phyloP scores from a whole-genome alignment of 2,113 vertebrate species.

The Hyaena hyaena region DNA sequence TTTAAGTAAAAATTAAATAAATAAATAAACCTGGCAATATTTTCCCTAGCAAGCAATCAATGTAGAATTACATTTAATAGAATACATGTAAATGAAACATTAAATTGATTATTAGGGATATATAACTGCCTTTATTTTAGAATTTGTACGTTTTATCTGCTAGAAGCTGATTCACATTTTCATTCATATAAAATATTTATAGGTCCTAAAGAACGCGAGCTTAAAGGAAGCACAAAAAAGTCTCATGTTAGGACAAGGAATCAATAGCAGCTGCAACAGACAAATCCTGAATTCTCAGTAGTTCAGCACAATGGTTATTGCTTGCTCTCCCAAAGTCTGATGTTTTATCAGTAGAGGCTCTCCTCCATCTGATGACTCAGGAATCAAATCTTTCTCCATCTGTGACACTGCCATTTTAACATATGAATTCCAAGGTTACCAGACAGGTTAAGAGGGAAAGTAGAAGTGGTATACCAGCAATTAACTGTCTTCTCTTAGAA shows the following conservation, averaged over 20 bases:
- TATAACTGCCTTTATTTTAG: not conserved
- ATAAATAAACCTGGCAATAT: not conserved
- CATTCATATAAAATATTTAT: conserved; percentile 8
- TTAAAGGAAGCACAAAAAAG: not conserved
- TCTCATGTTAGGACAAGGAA: not conserved
- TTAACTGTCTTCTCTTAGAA: not conserved
- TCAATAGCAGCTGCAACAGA: not conserved
- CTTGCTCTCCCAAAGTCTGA: not conserved
- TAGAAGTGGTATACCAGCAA: not conserved
- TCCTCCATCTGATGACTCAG: not conserved
- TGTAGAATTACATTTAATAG: not conserved
- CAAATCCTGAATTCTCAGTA: not conserved
- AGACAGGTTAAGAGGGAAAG: not conserved
- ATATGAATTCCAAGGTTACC: not conserved
- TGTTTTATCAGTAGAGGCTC: not conserved
- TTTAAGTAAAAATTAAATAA: not conserved
- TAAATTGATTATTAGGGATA: not conserved
- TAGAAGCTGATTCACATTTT: conserved; percentile 20
- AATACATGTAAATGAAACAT: not conserved
- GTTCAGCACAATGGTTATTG: not conserved
- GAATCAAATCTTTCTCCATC: not conserved
- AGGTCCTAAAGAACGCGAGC: not conserved
- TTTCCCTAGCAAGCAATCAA: not conserved
- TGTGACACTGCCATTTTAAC: not conserved
- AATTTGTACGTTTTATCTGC: not conserved